Conservation (phyloP, 2,113 vertebrate genomes). For the Gymnocephalus cernua region DNA sequence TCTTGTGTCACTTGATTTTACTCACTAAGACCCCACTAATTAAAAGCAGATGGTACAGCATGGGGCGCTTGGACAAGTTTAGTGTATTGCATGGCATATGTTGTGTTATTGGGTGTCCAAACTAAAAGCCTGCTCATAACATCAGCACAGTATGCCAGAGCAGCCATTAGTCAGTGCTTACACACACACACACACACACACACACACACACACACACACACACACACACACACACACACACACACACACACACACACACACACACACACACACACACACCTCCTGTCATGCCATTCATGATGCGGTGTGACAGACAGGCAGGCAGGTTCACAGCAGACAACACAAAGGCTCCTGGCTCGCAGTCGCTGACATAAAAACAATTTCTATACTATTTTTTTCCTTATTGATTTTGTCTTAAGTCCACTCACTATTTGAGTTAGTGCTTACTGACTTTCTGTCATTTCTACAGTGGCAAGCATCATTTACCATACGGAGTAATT, state of each 20-base stretch:
- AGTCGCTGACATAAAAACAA: background rate
- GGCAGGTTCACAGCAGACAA: background rate
- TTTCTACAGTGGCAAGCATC: background rate
- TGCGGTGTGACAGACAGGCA: slow-evolving; percentile 32
- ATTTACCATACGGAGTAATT: background rate
- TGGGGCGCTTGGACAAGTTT: slow-evolving; percentile 6
- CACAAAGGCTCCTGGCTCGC: background rate
- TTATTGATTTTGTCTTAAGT: slow-evolving; percentile 29
- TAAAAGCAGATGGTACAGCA: slow-evolving; percentile 30
- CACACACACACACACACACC: background rate
- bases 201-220: no score
- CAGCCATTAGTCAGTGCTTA: slow-evolving; percentile 36
- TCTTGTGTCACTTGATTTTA: slow-evolving; percentile 4
- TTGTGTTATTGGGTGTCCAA: slow-evolving; percentile 23
- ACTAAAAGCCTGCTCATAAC: slow-evolving; percentile 34
- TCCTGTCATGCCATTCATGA: background rate
- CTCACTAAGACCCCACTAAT: background rate
- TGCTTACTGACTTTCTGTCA: slow-evolving; percentile 12
- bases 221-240: no score
- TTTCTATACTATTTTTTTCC: background rate
- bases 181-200: background rate
- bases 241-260: background rate
- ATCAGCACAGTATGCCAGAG: slow-evolving; percentile 33
- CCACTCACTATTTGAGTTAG: background rate
- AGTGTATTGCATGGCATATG: slow-evolving; percentile 18